Percentiles rank a stretch among this genome's conserved stretches.
These are phyloP conservation scores for Bagarius yarrelli DNA, from an alignment of 2,113 vertebrate genomes.

Conservation along the genomic window DNA sequence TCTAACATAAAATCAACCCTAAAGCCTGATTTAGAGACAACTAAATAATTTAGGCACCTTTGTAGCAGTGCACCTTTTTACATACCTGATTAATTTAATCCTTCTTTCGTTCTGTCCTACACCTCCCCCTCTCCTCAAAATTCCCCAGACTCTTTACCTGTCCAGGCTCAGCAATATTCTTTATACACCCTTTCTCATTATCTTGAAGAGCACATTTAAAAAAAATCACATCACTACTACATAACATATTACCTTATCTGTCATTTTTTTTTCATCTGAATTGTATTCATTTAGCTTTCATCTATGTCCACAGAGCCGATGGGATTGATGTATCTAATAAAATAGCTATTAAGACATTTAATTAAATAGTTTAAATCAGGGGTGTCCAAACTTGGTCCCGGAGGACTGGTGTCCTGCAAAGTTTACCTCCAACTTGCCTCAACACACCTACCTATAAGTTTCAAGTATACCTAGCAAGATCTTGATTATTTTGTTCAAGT, in stretches of 20 bases:
- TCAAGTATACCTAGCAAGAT: too few relatives aligned
- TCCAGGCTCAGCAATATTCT: not conserved
- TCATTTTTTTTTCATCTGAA: not conserved
- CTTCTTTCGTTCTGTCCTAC: not conserved
- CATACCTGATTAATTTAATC: not conserved
- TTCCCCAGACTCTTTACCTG: not conserved
- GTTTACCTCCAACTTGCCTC: too few relatives aligned
- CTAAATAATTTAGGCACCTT: not conserved
- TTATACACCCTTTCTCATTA: not conserved
- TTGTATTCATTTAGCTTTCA: not conserved
- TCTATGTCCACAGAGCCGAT: not conserved
- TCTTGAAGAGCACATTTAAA: conserved; percentile 1
- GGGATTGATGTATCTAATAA: not conserved
- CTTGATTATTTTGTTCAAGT: too few relatives aligned
- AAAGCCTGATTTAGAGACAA: not conserved
- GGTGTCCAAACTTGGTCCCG: too few relatives aligned
- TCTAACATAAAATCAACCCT: not conserved
- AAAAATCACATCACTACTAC: not conserved
- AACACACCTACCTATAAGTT: too few relatives aligned
- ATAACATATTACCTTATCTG: not conserved
- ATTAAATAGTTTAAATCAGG: too few relatives aligned
- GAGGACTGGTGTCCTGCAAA: too few relatives aligned
- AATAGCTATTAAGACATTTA: too few relatives aligned
- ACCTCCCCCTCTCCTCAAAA: not conserved
- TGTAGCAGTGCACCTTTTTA: not conserved